Evolutionary conservation across 2,113 vertebrate genomes (phyloP), one percentile per base, ranked within the genome.

Genomic region (Rhabdomys dilectus): DNA sequence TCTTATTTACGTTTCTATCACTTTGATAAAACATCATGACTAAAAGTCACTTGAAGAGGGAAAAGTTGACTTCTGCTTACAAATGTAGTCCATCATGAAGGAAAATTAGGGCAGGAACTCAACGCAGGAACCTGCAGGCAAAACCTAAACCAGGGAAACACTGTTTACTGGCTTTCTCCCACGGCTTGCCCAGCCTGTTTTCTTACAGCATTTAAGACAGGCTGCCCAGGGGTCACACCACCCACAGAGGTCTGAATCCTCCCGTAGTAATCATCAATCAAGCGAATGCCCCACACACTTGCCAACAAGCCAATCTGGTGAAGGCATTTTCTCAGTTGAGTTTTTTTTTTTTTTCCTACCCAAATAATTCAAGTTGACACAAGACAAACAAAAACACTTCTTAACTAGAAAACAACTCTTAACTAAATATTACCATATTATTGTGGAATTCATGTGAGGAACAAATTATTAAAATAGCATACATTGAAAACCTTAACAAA

Each of bases 381-480:
- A 53, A 77, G n/a, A 60, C 22, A 26, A 39, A 82, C 51, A 58
- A 12, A 58, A 39, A 39, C 3, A 22, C n/a, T 22, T 42, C 72
- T 21, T 29, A 16, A 39, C 6, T n/a, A 82, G 56, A 82, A 82
- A 42, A 82, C 11, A 60, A 62, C 64, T 89, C 7, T 64, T 70
- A 88, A 48, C 26, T 31, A 92, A 51, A 82, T 19, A 82, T 85
- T 11, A 77, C 88, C 17, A 77, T 56, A 36, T 42, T 53, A 89
- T 21, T 82, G 29, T 80, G 56, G 31, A 68, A 31, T 93, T 93
- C 72, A 93, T 21, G 36, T 78, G 53, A 90, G 70, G 36, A 87
- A 26, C 91, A 84, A 95, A 91, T 56, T 15, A 89, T 94, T 86
- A 73, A 91, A 86, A 93, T 19, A 39, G 8, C 9, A 42, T 5